Evolutionary conservation across 2,113 vertebrate species (phyloP).

Genomic region (Pantherophis guttatus): DNA sequence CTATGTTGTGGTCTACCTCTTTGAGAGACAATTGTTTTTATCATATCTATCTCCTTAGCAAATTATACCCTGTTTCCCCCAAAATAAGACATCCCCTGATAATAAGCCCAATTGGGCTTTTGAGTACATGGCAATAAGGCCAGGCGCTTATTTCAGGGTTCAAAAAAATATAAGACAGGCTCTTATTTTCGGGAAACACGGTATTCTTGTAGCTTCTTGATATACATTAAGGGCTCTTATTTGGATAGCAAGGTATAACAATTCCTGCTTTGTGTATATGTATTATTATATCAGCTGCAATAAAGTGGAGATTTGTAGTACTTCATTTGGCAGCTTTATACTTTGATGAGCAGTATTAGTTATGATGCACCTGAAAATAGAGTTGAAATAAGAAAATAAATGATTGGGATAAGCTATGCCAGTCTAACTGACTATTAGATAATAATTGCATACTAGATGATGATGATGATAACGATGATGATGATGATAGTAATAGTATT

Average conservation of each 20-base stretch:
- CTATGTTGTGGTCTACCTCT: background rate
- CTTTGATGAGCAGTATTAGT: background rate
- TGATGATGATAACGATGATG: too few relatives aligned
- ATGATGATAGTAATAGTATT: too few relatives aligned
- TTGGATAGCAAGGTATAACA: background rate
- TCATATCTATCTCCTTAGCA: background rate
- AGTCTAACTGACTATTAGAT: background rate
- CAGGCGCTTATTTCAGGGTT: too few relatives aligned
- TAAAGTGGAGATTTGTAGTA: background rate
- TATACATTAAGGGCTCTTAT: background rate
- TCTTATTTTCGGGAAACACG: too few relatives aligned
- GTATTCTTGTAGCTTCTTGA: background rate
- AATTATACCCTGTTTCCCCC: background rate
- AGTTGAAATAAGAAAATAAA: background rate
- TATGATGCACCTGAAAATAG: background rate
- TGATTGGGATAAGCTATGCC: background rate
- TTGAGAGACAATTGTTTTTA: background rate
- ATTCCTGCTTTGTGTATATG: background rate
- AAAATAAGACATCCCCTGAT: too few relatives aligned
- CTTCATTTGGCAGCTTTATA: background rate
- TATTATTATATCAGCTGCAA: background rate
- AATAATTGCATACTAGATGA: background rate
- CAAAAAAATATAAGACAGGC: too few relatives aligned
- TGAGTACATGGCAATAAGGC: too few relatives aligned
- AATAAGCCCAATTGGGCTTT: too few relatives aligned